phyloP scores from a whole-genome alignment of 2,797 vertebrate species.

The Enteromius paludinosus region DNA sequence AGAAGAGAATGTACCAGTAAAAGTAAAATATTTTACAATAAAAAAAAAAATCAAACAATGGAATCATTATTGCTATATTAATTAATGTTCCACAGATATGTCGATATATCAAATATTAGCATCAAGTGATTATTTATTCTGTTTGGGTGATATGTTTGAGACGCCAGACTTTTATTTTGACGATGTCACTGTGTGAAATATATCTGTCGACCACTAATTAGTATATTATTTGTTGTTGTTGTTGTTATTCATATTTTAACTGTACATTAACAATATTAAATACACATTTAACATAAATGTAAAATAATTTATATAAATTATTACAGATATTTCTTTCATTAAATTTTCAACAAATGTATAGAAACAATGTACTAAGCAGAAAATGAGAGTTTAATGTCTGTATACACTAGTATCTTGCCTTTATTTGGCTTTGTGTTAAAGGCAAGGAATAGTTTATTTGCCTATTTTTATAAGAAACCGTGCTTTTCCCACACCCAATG shows the following conservation, averaged over 20 bases:
- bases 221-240: no score
- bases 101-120: no score
- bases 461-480: constrained; percentile 70
- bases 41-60: neutral
- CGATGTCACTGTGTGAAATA: no score
- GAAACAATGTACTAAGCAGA: neutral
- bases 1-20: neutral
- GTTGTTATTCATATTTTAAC: neutral
- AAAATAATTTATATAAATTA: neutral
- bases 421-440: constrained; percentile 67
- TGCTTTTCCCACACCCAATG: constrained; percentile 78
- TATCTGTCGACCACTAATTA: neutral
- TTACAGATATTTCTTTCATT: neutral
- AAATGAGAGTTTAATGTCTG: neutral
- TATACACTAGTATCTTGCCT: constrained; percentile 39
- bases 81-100: neutral
- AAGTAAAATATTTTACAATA: neutral
- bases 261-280: neutral
- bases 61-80: neutral
- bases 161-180: no score
- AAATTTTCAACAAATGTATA: neutral
- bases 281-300: neutral
- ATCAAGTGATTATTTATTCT: no score
- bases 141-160: no score
- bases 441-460: constrained; percentile 74